Conservation (phyloP, 2,113 vertebrate species). For the Leptosomus discolor region DNA sequence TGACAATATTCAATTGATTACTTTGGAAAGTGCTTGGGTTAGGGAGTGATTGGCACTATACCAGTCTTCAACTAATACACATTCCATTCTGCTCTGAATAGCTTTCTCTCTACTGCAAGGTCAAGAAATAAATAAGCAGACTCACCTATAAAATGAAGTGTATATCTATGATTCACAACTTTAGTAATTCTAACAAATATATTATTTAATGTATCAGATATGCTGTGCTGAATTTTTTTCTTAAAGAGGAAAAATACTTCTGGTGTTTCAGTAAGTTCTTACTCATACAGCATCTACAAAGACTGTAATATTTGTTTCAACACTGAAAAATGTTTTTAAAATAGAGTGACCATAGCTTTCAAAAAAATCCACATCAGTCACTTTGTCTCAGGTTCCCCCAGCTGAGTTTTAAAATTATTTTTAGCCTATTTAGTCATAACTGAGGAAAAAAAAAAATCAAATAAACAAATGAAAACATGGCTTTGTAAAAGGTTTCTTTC, state of each 20-base stretch:
- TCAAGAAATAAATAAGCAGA: background rate
- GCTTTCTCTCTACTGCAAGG: background rate
- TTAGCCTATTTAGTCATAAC: background rate
- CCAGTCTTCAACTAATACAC: background rate
- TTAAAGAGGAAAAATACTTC: background rate
- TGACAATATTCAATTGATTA: background rate
- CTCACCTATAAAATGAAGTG: background rate
- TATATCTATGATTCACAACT: background rate
- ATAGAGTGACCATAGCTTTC: background rate
- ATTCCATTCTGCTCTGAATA: background rate
- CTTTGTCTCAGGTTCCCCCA: background rate
- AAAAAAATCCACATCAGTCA: background rate
- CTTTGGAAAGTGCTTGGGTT: background rate
- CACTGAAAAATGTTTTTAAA: background rate
- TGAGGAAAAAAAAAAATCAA: background rate
- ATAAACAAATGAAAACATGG: background rate
- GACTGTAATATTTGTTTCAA: background rate
- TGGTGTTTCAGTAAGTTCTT: background rate
- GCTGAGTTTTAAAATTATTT: background rate
- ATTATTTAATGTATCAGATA: background rate
- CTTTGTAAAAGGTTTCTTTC: background rate
- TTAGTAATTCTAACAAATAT: background rate
- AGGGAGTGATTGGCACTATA: background rate
- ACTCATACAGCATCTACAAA: background rate
- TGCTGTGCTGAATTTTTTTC: background rate